These are phyloP conservation scores for Eristalis intricaria DNA, from an alignment of 2,888 invertebrate species.

Conservation along the genomic window DNA sequence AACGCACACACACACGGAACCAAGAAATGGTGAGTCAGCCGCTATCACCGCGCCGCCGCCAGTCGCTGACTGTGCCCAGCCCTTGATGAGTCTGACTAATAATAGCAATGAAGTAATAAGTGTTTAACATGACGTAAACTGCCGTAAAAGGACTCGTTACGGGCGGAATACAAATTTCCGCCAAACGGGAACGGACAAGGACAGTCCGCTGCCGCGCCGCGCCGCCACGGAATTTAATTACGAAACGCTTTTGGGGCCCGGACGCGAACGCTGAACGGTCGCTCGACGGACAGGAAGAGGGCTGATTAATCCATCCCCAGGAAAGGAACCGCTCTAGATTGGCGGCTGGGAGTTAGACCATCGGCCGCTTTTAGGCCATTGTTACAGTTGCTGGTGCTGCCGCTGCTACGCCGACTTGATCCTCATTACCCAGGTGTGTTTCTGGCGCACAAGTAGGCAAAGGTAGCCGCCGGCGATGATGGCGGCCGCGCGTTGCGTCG, in stretches of 20 bases:
- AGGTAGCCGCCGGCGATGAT: conserved; percentile 43
- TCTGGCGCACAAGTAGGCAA: conserved; percentile 48
- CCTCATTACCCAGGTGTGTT: conserved; percentile 68
- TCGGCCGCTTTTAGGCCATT: conserved; percentile 20
- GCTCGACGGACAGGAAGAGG: conserved; percentile 60
- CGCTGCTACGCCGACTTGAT: conserved; percentile 2
- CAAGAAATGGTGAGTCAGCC: conserved; percentile 22
- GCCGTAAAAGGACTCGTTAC: conserved; percentile 74
- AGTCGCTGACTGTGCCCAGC: not conserved
- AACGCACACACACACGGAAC: not conserved
- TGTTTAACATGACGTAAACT: conserved; percentile 75
- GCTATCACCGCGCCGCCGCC: not conserved
- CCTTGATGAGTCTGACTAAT: conserved; percentile 63
- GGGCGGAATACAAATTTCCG: conserved; percentile 74
- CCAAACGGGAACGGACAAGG: conserved; percentile 17
- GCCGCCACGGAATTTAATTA: conserved; percentile 61
- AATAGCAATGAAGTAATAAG: conserved; percentile 75
- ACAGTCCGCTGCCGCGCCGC: not conserved
- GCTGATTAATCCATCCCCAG: conserved; percentile 66
- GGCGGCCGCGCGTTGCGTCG: conserved; percentile 53
- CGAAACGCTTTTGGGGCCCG: conserved; percentile 58
- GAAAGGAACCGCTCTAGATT: conserved; percentile 46
- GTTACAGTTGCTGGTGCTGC: conserved; percentile 34
- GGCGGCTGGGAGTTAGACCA: not conserved
- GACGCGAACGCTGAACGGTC: conserved; percentile 11